Base-by-base conservation (phyloP, 2,113 vertebrate species). In the Hippocampus mohnikei region DNA sequence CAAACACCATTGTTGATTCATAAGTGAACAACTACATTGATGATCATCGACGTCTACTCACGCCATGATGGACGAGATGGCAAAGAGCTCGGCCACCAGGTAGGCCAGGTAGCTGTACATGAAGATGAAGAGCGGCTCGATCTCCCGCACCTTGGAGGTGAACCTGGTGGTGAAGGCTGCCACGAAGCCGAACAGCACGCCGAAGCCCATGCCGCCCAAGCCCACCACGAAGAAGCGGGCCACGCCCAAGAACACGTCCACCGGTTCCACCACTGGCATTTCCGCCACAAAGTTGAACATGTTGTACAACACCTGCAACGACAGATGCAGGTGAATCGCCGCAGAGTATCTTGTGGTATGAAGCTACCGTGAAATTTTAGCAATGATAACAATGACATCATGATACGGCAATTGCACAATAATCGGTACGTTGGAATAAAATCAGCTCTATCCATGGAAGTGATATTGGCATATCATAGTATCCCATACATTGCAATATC, bases 61-160 rank as follows among this genome's bases (percentile, higher is more conserved):
- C 97, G 97, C 95, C 95, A 98, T 96, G 90, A 99, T 98, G 84
- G 96, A 96, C 0, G 97, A 99, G 81, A 98, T 92, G 72, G 94
- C 89, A 63, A 98, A 95, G 88, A 98, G 94, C 90, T 99, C 97
- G 0, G 97, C 95, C 72, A 96, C 93, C 81, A 98, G 92, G 75
- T 98, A 99, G 72, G 95, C 95, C 88, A 99, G 87, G 78, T 98
- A 99, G 88, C 96, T 97, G 92, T 94, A 99, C 91, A 98, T 93
- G 93, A 99, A 98, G 85, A 98, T 94, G 85, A 98, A 97, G 63
- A 99, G 95, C 0, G 97, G 96, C 88, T 99, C 96, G 40, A 99
- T 98, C 80, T 98, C 96, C 69, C 93, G 82, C 75, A 98, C 95
- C 79, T 92, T 96, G 83, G 94, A 93, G 50, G 97, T 98, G 92